These are phyloP conservation scores for Loxodonta africana DNA, from an alignment of 2,113 vertebrate species.

Conservation along the genomic window DNA sequence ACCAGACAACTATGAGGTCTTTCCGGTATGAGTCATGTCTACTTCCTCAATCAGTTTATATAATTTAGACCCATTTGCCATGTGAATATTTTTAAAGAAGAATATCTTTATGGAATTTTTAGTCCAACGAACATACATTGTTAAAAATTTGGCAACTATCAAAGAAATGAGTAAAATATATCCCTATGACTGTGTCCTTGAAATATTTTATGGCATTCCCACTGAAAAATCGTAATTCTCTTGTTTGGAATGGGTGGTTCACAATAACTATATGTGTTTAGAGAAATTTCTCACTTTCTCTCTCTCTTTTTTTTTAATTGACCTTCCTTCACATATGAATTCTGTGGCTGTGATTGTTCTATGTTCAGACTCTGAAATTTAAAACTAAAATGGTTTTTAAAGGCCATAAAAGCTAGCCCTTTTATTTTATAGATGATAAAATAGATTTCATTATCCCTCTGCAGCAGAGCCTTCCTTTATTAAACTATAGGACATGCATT, in stretches of 20 bases:
- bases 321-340: slow-evolving; percentile 43
- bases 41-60: slow-evolving; percentile 26
- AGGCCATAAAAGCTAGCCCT: slow-evolving; percentile 70
- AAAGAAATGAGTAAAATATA: slow-evolving; percentile 18
- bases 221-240: background rate
- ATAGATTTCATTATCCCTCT: slow-evolving; percentile 60
- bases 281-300: slow-evolving; percentile 40
- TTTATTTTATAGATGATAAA: slow-evolving; percentile 76
- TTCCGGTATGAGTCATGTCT: slow-evolving; percentile 50
- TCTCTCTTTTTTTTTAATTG: background rate
- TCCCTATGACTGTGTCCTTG: background rate
- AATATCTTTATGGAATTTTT: slow-evolving; percentile 13
- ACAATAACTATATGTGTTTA: slow-evolving; percentile 26
- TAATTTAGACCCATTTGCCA: slow-evolving; percentile 44
- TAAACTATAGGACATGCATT: slow-evolving; percentile 65
- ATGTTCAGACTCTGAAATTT: slow-evolving; percentile 43
- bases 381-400: slow-evolving; percentile 73
- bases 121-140: slow-evolving; percentile 13
- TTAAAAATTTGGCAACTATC: slow-evolving; percentile 20
- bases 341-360: slow-evolving; percentile 8
- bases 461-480: slow-evolving; percentile 30
- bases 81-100: slow-evolving; percentile 22
- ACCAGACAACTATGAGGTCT: slow-evolving; percentile 9
- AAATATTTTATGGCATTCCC: slow-evolving; percentile 4
- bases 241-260: slow-evolving; percentile 14